Conservation (phyloP, 2,797 vertebrate species). For the Chaunax sp. region DNA sequence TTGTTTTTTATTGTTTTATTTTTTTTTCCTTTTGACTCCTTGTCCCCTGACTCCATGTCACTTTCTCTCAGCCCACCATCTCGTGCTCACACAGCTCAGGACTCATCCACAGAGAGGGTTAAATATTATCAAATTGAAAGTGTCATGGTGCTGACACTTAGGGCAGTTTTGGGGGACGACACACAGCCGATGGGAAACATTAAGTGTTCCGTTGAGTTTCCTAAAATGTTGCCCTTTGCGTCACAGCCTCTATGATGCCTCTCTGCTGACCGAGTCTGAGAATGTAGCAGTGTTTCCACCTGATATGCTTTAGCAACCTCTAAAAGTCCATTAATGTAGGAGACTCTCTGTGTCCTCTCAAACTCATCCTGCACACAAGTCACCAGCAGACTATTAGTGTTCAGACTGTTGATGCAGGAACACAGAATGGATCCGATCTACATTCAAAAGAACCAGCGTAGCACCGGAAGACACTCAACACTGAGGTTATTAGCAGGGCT, state of each 20-base stretch:
- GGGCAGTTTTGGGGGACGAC: slow-evolving; percentile 24
- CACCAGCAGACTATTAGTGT: not conserved
- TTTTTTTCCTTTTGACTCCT: slow-evolving; percentile 39
- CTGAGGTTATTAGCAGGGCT: not conserved
- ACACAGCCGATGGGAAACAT: not conserved
- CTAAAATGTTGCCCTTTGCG: slow-evolving; percentile 27
- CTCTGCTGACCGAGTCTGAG: slow-evolving; percentile 75
- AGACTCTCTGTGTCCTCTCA: not conserved
- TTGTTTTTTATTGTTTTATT: slow-evolving; percentile 46
- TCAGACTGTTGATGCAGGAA: slow-evolving; percentile 4
- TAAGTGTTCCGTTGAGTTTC: slow-evolving; percentile 13
- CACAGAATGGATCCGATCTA: too few species aligned
- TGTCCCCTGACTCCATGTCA: slow-evolving; percentile 45
- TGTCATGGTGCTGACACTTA: slow-evolving; percentile 26
- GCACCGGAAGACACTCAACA: too few species aligned
- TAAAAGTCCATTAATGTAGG: slow-evolving; percentile 5
- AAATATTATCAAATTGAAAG: slow-evolving; percentile 1
- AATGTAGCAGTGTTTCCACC: slow-evolving; percentile 74
- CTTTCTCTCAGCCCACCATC: slow-evolving; percentile 64
- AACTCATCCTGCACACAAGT: too few species aligned
- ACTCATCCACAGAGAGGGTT: slow-evolving; percentile 72
- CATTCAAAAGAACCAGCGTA: too few species aligned
- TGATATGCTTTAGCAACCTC: slow-evolving; percentile 81
- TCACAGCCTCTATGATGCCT: slow-evolving; percentile 37
- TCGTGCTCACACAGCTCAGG: slow-evolving; percentile 76